Base-by-base conservation (phyloP, 2,113 vertebrate species). In the Misgurnus anguillicaudatus region DNA sequence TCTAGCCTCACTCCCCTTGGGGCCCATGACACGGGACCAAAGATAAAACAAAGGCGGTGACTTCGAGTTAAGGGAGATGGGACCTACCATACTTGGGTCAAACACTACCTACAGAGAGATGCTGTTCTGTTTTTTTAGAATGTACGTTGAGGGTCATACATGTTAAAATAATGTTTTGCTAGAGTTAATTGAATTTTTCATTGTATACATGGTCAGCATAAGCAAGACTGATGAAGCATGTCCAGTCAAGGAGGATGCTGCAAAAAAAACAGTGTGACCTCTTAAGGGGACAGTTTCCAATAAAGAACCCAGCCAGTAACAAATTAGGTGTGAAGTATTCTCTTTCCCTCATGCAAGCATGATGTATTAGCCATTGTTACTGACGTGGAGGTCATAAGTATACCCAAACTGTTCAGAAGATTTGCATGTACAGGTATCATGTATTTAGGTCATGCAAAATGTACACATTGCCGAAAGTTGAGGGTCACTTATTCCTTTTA, bases 151-250 rank as follows among this genome's bases (percentile, higher is more conserved):
- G 61, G 58, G 74, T 74, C 72, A 74, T 16, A 13, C 21, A 24
- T 14, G 57, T 31, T 74, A 16, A 73, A 73, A 55, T 62, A 36
- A 62, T 74, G 72, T 74, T 74, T 74, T 9, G 24, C 24, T 53
- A 76, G 61, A 64, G 64, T 76, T 64, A 75, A 75, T 75, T 75
- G 73, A 74, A 61, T 61, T 74, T 55, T 24, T 74, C 57, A 24
- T 24, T 61, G 57, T 31, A 62, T 36, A 62, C 57, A 45, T 9
- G 1, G 72, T 74, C 72, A 74, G 57, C 72, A 60, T 42, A 74
- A 74, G 57, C 57, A 61, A 57, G 21, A 11, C 39, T 16, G 72
- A 47, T 74, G 72, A 62, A 48, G 72, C 57, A 47, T 74, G 57
- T 5, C 53, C n/a, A n/a, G 1, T 45, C 7, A 8, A 10, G n/a